Evolutionary conservation across 2,113 vertebrate species (phyloP).

Genomic region (Chaetodon auriga): DNA sequence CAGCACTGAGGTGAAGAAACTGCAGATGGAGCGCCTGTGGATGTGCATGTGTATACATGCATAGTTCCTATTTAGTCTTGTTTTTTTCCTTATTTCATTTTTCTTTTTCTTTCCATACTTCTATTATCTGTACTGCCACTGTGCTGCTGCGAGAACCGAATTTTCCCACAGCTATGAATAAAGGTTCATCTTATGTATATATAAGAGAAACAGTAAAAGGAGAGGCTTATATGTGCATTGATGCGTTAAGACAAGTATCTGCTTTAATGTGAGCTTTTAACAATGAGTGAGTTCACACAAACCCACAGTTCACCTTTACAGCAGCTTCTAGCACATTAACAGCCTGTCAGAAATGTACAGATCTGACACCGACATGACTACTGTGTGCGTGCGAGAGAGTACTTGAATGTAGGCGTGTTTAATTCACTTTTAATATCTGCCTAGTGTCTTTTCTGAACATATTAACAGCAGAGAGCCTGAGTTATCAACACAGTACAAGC

Average conservation of each 20-base stretch:
- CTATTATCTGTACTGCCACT: no score
- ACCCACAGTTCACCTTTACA: not conserved
- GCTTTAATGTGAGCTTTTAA: not conserved
- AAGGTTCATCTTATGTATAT: no score
- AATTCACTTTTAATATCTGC: conserved; percentile 8
- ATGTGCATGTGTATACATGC: not conserved
- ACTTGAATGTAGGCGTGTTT: not conserved
- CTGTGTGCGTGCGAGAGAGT: not conserved
- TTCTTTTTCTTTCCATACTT: no score
- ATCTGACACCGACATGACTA: not conserved
- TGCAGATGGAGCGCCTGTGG: conserved; percentile 7
- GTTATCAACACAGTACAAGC: conserved; percentile 5
- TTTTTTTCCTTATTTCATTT: no score
- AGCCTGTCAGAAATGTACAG: conserved; percentile 15
- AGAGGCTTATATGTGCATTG: no score
- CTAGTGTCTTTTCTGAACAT: not conserved
- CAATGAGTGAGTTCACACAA: not conserved
- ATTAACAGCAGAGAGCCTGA: conserved; percentile 7
- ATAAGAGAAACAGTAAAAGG: no score
- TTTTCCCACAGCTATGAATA: no score
- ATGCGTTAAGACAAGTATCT: no score
- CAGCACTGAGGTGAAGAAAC: conserved; percentile 14
- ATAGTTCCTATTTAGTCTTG: not conserved
- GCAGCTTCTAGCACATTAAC: conserved; percentile 3
- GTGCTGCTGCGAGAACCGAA: no score